Base-by-base conservation (phyloP, 2,888 invertebrate species). In the Dicranocentrus wangi region DNA sequence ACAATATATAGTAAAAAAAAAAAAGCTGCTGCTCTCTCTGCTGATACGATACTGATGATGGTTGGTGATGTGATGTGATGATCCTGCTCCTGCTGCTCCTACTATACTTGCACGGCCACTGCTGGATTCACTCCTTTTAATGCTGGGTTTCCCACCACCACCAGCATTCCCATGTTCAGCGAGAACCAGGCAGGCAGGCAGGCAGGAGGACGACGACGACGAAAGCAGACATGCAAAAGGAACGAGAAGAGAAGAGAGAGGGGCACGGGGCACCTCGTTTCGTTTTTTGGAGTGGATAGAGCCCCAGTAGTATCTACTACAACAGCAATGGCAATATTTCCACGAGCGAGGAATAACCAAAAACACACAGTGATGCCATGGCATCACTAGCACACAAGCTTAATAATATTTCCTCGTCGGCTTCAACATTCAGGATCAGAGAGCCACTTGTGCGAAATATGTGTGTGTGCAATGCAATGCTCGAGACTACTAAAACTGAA, bases 81-180 rank as follows among this genome's bases (percentile, higher is more conserved):
- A 43, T 69, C 53, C 43, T 69, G 47, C 72, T 72, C 15, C 72
- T 32, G 63, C 63, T 63, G 72, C 63, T 63, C 39, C 47, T 47
- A 21, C 28, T 27, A 60, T 43, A 71, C 60, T 61, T 63, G n/a
- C 25, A 51, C 63, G 47, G 61, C 43, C 28, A 72, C 47, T 39
- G 60, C 60, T 71, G 71, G 68, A 69, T 55, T 53, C 69, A 69
- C 39, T 53, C 55, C 69, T 55, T 69, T 69, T 69, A 43, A 43
- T 65, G n/a, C 47, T 65, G 68, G 53, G 5, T 53, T 53, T n/a
- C n/a, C n/a, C n/a, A n/a, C 53, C 13, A 1, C 21, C 23, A 25
- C 27, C 10, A 21, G 15, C 23, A 23, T 17, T 39, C 21, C 8
- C 1, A 19, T 58, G 25, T 17, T 42, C 25, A 32, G 58, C 15